Percentiles rank a stretch among this genome's conserved stretches.
Conservation (phyloP, 2,888 invertebrate genomes). For the Hirtodrosophila confusa region DNA sequence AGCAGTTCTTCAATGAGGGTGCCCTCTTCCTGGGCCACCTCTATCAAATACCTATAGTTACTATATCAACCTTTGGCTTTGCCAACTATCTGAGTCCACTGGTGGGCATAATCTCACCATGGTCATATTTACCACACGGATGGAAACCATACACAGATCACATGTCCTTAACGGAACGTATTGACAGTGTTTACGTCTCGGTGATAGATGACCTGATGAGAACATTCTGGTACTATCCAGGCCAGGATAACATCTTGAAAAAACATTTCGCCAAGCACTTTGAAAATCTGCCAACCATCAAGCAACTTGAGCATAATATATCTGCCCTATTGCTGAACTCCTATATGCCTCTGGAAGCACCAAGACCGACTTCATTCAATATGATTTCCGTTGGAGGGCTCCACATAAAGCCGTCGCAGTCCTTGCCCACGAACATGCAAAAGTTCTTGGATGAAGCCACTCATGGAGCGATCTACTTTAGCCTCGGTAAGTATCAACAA, state of each 20-base stretch:
- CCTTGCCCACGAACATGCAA: constrained; percentile 74
- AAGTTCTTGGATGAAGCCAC: constrained; percentile 81
- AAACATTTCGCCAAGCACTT: constrained; percentile 68
- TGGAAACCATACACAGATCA: constrained; percentile 83
- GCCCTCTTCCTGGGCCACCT: constrained; percentile 81
- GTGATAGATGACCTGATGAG: constrained; percentile 68
- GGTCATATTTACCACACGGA: constrained; percentile 84
- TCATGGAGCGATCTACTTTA: constrained; percentile 84
- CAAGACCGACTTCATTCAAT: constrained; percentile 83
- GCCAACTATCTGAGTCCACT: constrained; percentile 82
- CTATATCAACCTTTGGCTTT: constrained; percentile 81
- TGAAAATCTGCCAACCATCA: constrained; percentile 75
- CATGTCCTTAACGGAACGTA: constrained; percentile 85
- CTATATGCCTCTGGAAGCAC: constrained; percentile 83
- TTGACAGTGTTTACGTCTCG: constrained; percentile 84
- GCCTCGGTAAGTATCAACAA: constrained; percentile 68
- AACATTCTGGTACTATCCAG: constrained; percentile 70
- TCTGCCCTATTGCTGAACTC: constrained; percentile 84
- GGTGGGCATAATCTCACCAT: constrained; percentile 83
- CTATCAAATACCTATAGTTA: constrained; percentile 81
- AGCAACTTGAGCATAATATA: constrained; percentile 83
- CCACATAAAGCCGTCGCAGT: constrained; percentile 83
- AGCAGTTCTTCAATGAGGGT: constrained; percentile 83
- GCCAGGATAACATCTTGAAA: constrained; percentile 73
- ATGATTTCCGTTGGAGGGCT: constrained; percentile 85